Percentiles rank a stretch among this genome's conserved stretches.
These are phyloP conservation scores for Trichonephila clavipes DNA, from an alignment of 1,140 invertebrate genomes.

Conservation along the genomic window DNA sequence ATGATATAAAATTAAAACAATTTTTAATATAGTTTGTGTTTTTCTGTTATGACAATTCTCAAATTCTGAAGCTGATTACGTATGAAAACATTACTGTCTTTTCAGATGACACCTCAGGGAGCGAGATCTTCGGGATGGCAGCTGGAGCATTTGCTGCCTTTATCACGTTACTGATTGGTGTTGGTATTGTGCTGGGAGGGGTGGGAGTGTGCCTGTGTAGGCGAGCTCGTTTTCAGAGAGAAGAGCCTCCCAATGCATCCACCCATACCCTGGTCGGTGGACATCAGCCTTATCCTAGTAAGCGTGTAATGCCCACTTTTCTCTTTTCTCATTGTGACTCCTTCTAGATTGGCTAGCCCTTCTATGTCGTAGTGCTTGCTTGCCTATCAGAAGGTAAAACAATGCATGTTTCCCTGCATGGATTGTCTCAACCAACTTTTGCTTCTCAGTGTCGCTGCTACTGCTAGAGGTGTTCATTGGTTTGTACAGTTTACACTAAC, in stretches of 20 bases:
- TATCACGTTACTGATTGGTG: slow-evolving; percentile 85
- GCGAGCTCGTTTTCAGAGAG: slow-evolving; percentile 80
- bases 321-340: slow-evolving; percentile 9
- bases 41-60: no score
- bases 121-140: slow-evolving; percentile 88
- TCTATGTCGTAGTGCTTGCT: slow-evolving; percentile 2
- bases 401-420: no score
- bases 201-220: slow-evolving; percentile 89
- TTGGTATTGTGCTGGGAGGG: slow-evolving; percentile 85
- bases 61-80: no score
- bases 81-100: background rate
- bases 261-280: slow-evolving; percentile 43
- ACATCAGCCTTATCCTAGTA: slow-evolving; percentile 76
- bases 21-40: no score
- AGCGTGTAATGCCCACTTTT: slow-evolving; percentile 77
- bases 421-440: no score
- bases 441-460: no score
- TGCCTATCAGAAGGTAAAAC: background rate
- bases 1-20: no score
- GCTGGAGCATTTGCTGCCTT: slow-evolving; percentile 88
- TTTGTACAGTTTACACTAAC: no score
- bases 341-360: slow-evolving; percentile 57
- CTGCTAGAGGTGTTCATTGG: no score
- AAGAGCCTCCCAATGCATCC: slow-evolving; percentile 42
- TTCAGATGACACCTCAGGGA: slow-evolving; percentile 86